Conservation (phyloP, 2,888 invertebrate species). For the Dryococelus australis region DNA sequence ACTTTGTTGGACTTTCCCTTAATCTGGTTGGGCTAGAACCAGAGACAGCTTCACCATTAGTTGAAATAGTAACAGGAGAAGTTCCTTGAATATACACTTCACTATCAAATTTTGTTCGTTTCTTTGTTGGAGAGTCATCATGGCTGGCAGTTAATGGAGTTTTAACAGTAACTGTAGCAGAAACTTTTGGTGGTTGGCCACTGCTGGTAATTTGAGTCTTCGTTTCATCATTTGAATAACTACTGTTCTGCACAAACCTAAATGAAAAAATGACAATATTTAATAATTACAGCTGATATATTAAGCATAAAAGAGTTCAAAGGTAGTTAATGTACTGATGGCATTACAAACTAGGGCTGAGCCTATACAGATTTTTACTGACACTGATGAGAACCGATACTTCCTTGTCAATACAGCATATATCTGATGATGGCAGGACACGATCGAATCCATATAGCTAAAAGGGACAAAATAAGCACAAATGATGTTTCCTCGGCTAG, state of each 20-base stretch:
- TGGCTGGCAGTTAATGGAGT: conserved; percentile 38
- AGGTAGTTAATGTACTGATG: too few relatives aligned
- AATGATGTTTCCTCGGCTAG: too few relatives aligned
- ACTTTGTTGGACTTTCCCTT: conserved; percentile 33
- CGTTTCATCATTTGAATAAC: conserved; percentile 25
- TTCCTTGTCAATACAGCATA: too few relatives aligned
- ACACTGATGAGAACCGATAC: too few relatives aligned
- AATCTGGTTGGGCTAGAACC: conserved; percentile 39
- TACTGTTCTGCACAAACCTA: conserved; percentile 36
- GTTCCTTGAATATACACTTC: conserved; percentile 32
- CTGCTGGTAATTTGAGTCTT: background rate
- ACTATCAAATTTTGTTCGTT: conserved; percentile 40
- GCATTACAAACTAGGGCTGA: too few relatives aligned
- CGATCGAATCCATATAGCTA: too few relatives aligned
- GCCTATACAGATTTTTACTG: too few relatives aligned
- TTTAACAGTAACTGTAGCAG: conserved; percentile 48
- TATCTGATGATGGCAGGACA: too few relatives aligned
- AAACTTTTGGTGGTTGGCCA: background rate
- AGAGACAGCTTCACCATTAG: conserved; percentile 47
- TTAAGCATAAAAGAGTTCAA: too few relatives aligned
- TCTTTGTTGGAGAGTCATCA: conserved; percentile 48
- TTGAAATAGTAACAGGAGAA: conserved; percentile 36
- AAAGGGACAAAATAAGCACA: too few relatives aligned
- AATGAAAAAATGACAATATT: background rate
- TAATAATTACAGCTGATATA: too few relatives aligned